Conservation (phyloP, 2,888 invertebrate species). For the Brachycybe producta region DNA sequence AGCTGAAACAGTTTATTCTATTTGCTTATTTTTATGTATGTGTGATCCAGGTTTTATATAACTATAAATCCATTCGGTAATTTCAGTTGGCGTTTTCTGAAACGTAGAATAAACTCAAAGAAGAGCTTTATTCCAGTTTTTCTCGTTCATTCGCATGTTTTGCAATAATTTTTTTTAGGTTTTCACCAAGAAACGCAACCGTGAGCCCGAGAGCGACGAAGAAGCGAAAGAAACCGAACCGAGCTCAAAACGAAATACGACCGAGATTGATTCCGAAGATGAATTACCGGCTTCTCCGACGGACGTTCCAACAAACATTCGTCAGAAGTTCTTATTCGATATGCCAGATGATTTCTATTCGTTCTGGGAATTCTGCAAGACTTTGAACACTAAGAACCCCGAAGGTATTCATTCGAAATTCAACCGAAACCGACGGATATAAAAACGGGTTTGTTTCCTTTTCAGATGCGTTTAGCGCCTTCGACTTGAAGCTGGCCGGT, state of each 20-base stretch:
- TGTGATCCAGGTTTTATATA: too few species aligned
- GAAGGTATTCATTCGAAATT: conserved; percentile 28
- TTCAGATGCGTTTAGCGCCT: conserved; percentile 45
- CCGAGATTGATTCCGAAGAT: too few species aligned
- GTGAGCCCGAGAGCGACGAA: conserved; percentile 28
- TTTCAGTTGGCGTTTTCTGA: too few species aligned
- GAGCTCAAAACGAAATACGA: too few species aligned
- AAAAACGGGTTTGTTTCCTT: conserved; percentile 16
- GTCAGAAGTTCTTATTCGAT: conserved; percentile 60
- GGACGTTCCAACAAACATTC: conserved; percentile 45
- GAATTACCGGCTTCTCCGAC: conserved; percentile 33
- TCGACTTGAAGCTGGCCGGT: conserved; percentile 64
- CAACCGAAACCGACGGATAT: not conserved
- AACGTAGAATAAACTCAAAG: too few species aligned
- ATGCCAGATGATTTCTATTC: conserved; percentile 84
- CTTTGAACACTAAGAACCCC: conserved; percentile 43
- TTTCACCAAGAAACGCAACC: too few species aligned
- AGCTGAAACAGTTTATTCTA: too few species aligned
- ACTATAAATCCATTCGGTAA: too few species aligned
- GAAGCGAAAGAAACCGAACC: not conserved
- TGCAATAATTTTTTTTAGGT: too few species aligned
- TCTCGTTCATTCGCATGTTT: too few species aligned
- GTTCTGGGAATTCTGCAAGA: conserved; percentile 63
- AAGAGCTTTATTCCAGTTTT: too few species aligned
- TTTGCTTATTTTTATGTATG: too few species aligned